A percentile compares a stretch with the other conserved stretches of the same genome.
Evolutionary conservation across 2,797 vertebrate genomes (phyloP).

Genomic region (Thaleichthys pacificus): DNA sequence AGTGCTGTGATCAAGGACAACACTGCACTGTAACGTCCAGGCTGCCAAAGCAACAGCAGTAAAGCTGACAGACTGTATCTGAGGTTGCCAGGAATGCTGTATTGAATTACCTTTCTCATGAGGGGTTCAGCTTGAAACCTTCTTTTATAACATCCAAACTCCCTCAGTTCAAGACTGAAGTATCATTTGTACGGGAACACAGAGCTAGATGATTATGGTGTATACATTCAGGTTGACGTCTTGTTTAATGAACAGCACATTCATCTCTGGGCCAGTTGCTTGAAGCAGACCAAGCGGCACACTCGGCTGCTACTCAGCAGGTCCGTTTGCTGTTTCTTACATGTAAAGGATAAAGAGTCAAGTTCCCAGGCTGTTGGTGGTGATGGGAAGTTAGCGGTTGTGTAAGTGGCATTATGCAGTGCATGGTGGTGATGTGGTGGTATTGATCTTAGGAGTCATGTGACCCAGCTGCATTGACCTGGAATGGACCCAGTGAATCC

Average conservation of each 20-base stretch:
- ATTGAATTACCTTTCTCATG: constrained; percentile 34
- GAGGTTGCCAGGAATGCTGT: constrained; percentile 36
- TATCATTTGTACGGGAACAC: background rate
- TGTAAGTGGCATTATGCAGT: constrained; percentile 63
- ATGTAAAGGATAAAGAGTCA: background rate
- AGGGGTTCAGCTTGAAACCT: too few relatives aligned
- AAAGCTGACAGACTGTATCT: constrained; percentile 44
- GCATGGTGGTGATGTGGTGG: constrained; percentile 58
- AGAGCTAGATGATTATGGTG: background rate
- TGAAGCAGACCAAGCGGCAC: too few relatives aligned
- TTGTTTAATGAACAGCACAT: too few relatives aligned
- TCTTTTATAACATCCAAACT: too few relatives aligned
- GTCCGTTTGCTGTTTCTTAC: too few relatives aligned
- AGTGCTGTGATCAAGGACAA: background rate
- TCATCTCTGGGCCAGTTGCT: too few relatives aligned
- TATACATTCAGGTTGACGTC: too few relatives aligned
- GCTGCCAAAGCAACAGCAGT: constrained; percentile 41
- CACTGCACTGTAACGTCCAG: background rate
- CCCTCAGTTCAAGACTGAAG: too few relatives aligned
- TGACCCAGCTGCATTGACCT: constrained; percentile 62
- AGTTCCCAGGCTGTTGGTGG: constrained; percentile 5
- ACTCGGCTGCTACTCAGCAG: too few relatives aligned
- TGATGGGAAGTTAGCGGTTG: constrained; percentile 50
- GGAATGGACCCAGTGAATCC: constrained; percentile 43
- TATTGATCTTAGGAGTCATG: constrained; percentile 66